Base-by-base conservation (phyloP, 2,888 invertebrate genomes). In the Trissolcus japonicus region DNA sequence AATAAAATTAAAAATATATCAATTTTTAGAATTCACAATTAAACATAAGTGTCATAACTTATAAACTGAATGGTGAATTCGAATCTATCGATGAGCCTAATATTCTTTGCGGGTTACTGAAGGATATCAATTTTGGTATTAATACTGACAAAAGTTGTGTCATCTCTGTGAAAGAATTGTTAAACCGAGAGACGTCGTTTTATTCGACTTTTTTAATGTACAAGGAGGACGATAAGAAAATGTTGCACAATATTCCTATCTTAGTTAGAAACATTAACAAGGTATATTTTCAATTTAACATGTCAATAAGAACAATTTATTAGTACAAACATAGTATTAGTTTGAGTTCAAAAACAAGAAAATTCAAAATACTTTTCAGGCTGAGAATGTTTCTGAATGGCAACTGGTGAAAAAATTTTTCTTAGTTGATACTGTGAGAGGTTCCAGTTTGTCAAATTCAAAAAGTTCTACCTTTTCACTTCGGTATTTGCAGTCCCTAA, bases 371-470 rank as follows among this genome's bases (percentile, higher is more conserved):
- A 35, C 9, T 35, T 35, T 61, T 11, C 54, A 82, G 82, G 61
- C 80, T 43, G 68, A 79, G 25, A 79, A 88, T 75, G 84, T 87
- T 51, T 90, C 90, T 40, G 91, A 91, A 53, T 94, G 94, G 94
- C 91, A 92, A 82, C 86, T 95, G 40, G 92, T 93, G 0, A 90
- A 93, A 78, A 90, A 95, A 73, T 94, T 95, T 86, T 94, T 94
- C 87, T 82, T 94, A 6, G 90, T 94, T 56, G 94, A 94, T 83
- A 92, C 90, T 62, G 82, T 91, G 14, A 90, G 90, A 79, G 91
- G 91, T 25, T 85, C 82, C 40, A 82, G 78, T 69, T 76, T 83
- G 46, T 82, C 80, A 48, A 80, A 82, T 67, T 74, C 79, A 51
- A 84, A 78, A 76, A 71, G 81, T 14, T 51, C 84, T 40, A 80